Evolutionary conservation across 2,797 vertebrate genomes (phyloP).

Genomic region (Halcyon leucocephala): DNA sequence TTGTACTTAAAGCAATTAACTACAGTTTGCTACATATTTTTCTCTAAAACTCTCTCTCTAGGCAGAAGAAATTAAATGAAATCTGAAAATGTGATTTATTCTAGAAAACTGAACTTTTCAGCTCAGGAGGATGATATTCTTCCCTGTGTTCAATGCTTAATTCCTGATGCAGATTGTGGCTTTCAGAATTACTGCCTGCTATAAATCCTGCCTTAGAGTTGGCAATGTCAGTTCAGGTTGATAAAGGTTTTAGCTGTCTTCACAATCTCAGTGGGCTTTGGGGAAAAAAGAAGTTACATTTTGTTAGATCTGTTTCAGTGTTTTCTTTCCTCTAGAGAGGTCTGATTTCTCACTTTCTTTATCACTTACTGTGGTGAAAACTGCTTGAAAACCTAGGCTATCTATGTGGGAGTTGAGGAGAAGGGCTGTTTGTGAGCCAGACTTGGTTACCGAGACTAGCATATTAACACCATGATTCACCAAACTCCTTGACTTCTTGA

Average conservation of each 20-base stretch:
- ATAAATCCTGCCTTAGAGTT: neutral
- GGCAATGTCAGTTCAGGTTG: neutral
- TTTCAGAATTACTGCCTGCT: neutral
- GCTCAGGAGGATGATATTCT: neutral
- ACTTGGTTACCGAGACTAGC: neutral
- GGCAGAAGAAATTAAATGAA: neutral
- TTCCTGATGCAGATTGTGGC: neutral
- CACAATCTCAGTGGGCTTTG: neutral
- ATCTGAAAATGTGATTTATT: neutral
- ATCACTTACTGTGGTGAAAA: neutral
- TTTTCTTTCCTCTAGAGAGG: neutral
- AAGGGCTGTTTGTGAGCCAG: neutral
- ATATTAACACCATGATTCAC: neutral
- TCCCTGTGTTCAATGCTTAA: neutral
- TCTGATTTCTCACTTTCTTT: neutral
- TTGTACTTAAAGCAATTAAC: neutral
- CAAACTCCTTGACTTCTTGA: neutral
- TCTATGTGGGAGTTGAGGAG: neutral
- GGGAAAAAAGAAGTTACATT: neutral
- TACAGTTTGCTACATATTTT: neutral
- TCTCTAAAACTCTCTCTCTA: neutral
- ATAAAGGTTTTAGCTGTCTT: neutral
- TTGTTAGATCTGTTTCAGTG: neutral
- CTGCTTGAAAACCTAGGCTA: neutral
- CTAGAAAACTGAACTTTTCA: neutral